Conservation (phyloP, 37 sponge, comb jelly and placozoan species). For the Spongilla lacustris region DNA sequence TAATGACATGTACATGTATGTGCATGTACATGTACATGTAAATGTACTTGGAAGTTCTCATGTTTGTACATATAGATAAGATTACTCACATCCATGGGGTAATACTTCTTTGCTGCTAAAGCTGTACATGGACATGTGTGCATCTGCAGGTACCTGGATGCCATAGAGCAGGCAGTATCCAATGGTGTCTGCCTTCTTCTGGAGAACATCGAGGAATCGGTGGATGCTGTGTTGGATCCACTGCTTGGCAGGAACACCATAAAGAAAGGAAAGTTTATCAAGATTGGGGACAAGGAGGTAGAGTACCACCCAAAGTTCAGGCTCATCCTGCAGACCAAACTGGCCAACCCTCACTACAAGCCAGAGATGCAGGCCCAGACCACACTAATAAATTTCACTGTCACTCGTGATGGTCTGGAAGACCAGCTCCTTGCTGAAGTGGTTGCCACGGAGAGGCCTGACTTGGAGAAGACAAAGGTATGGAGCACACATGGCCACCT, state of each 20-base stretch:
- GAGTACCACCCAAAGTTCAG: constrained; percentile 90
- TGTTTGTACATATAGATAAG: too few species aligned
- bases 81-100: too few species aligned
- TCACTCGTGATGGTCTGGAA: constrained; percentile 95
- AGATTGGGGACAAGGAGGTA: constrained; percentile 99
- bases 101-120: too few species aligned
- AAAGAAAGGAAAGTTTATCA: constrained; percentile 98
- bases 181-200: constrained; percentile 90
- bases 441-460: constrained; percentile 95
- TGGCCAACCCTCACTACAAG: constrained; percentile 99
- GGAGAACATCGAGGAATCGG: constrained; percentile 95
- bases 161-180: constrained; percentile 94
- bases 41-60: too few species aligned
- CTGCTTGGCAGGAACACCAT: constrained; percentile 96
- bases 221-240: constrained; percentile 95
- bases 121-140: not conserved
- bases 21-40: not conserved
- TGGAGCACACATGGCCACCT: not conserved
- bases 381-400: constrained; percentile 98
- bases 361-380: constrained; percentile 99
- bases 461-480: constrained; percentile 86
- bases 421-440: constrained; percentile 99
- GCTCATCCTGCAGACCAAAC: constrained; percentile 85
- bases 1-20: too few species aligned
- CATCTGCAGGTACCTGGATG: constrained; percentile 84